Evolutionary conservation across 2,888 invertebrate genomes (phyloP), one percentile per base, ranked within the genome.

Genomic region (Polietes domitor): DNA sequence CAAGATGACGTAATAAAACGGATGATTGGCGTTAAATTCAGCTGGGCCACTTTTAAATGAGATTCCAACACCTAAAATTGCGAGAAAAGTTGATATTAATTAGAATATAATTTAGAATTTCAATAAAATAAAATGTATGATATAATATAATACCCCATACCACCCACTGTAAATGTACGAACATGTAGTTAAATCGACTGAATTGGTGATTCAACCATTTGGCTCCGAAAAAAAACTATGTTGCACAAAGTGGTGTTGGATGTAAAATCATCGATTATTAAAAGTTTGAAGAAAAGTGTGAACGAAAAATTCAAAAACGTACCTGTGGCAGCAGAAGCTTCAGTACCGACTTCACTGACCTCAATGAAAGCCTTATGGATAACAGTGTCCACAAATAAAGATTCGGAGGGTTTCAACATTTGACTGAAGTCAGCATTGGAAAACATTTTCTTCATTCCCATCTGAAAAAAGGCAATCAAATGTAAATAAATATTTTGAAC

Each of bases 341-440:
- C 97, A 1, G 96, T 96, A 0, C 98, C 97, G 90, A 96, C 96
- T 90, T 98, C 97, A 90, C 97, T 96, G 0, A 97, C 96, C 89
- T 97, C 96, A 87, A 98, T 96, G 89, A 96, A 96, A 0, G 97
- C 96, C 90, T 97, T 97, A 90, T 98, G 97, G 1, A 97, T 91
- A 0, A 96, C 96, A 87, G 95, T 94, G 41, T 95, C 95, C 0
- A 97, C 95, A 77, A 89, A 90, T n/a, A 5, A 87, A 81, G 86
- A 93, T 92, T 19, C 88, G 1, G 15, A 86, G 87, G 71, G 79
- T 43, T 94, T 92, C 47, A 95, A 89, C 77, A 97, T 92, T 12
- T 95, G 94, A 10, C 93, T 93, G 86, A 97, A 94, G 84, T 97
- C 94, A 0, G 96, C 26, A 0, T 87, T 32, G 2, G 24, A 24